Evolutionary conservation across 2,113 vertebrate species (phyloP).

Genomic region (Ia io): DNA sequence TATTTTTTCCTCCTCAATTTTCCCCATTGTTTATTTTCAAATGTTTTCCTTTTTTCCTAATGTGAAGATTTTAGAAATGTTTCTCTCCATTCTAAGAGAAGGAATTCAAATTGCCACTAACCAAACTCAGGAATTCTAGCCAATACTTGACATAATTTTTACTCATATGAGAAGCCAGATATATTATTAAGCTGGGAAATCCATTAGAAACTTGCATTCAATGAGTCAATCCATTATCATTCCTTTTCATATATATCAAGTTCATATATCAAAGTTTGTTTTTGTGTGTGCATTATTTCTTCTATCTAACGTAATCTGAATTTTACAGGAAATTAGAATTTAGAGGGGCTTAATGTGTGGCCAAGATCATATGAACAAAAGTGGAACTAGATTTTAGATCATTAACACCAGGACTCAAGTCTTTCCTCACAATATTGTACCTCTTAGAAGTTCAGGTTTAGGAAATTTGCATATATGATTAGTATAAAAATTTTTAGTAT

Average conservation of each 20-base stretch:
- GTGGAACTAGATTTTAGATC: background rate
- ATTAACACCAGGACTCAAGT: background rate
- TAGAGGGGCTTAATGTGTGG: background rate
- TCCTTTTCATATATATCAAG: background rate
- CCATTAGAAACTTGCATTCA: background rate
- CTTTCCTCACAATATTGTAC: background rate
- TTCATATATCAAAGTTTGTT: background rate
- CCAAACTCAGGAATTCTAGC: background rate
- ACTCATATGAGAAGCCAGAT: background rate
- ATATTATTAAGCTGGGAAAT: background rate
- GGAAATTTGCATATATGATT: background rate
- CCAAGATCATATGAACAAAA: background rate
- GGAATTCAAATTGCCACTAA: background rate
- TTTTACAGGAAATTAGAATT: constrained; percentile 18
- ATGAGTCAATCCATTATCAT: background rate
- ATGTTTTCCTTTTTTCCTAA: background rate
- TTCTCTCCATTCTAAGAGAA: background rate
- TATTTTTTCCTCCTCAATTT: background rate
- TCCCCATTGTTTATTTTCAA: background rate
- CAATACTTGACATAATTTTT: background rate
- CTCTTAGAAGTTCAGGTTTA: background rate
- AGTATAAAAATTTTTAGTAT: constrained; percentile 35
- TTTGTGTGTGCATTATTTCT: background rate
- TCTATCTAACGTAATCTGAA: background rate
- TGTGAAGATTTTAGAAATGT: background rate